phyloP scores from a whole-genome alignment of 2,888 invertebrate genomes.

The Fragum whitleyi region DNA sequence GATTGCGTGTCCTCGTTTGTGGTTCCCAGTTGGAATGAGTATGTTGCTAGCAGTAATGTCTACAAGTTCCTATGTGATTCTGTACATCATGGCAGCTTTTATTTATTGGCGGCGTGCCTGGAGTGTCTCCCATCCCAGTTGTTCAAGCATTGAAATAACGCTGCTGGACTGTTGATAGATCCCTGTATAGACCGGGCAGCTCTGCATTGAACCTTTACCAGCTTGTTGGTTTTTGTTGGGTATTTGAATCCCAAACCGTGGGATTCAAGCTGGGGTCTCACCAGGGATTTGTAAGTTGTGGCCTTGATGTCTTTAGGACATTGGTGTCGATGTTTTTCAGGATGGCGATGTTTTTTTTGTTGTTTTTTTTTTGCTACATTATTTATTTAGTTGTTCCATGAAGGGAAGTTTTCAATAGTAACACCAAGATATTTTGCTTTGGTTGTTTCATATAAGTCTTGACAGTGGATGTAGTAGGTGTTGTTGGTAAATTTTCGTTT shows the following conservation, averaged over 20 bases:
- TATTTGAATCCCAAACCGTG: slow-evolving; percentile 42
- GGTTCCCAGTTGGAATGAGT: slow-evolving; percentile 3
- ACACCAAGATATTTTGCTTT: slow-evolving; percentile 29
- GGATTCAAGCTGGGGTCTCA: slow-evolving; percentile 51
- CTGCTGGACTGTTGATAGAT: slow-evolving; percentile 47
- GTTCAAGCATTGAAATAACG: slow-evolving; percentile 38
- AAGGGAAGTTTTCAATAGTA: background rate
- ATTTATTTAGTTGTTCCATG: background rate
- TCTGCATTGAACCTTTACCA: slow-evolving; percentile 50
- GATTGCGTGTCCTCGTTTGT: slow-evolving; percentile 30
- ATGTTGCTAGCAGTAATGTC: slow-evolving; percentile 6
- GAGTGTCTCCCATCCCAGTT: slow-evolving; percentile 31
- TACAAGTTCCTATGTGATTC: slow-evolving; percentile 8
- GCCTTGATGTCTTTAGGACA: slow-evolving; percentile 40
- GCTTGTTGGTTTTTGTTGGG: slow-evolving; percentile 33
- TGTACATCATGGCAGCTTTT: slow-evolving; percentile 40
- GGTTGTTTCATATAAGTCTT: background rate
- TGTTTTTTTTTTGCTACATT: background rate
- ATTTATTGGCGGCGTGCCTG: slow-evolving; percentile 20
- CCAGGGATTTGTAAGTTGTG: slow-evolving; percentile 40
- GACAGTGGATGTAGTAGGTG: slow-evolving; percentile 26
- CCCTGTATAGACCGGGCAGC: slow-evolving; percentile 38
- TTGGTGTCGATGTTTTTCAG: slow-evolving; percentile 38
- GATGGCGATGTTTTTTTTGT: slow-evolving; percentile 47
- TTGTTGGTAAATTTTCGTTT: slow-evolving; percentile 14